Base-by-base conservation (phyloP, 2,113 vertebrate genomes). In the Engystomops pustulosus region DNA sequence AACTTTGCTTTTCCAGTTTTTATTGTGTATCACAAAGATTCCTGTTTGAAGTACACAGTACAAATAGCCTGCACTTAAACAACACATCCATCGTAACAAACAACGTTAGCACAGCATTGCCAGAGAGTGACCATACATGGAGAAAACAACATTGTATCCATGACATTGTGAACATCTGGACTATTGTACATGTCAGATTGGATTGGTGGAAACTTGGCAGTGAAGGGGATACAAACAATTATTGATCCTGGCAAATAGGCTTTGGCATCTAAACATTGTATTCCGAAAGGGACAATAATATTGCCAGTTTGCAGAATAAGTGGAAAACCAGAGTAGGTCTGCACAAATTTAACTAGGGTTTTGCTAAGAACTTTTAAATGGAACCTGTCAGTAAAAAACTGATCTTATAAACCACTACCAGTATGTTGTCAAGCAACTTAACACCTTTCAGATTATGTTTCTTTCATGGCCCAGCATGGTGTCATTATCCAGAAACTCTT, bases 81-180 rank as follows among this genome's bases (percentile, higher is more conserved):
- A 77, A 77, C 45, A 68, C 38, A 67, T 77, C 30, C 25, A 41
- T 25, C 55, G 32, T 53, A 41, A 67, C 60, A 77, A 84, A 77
- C 44, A 84, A 76, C 23, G 27, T 65, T 69, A 23, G 30, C 47
- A 6, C 44, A 17, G 25, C 38, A 76, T 6, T 76, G 58, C 30
- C 72, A 84, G 36, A 47, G n/a, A 65, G 15, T 8, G 32, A 41
- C 38, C 53, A 75, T 75, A 27, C 30, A 47, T 74, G 70, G 55
- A 65, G 38, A 75, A 82, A 58, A 74, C 68, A 60, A 53, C 81
- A 75, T 51, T 11, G 38, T 83, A 34, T 83, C 55, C 81, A 83
- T 83, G 81, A 60, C 70, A 84, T 58, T 49, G 25, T 3, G 27
- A 79, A 85, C 74, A 85, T 85, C 83, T 79, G 83, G 34, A 70